Evolutionary conservation across 2,797 vertebrate species (phyloP), one percentile per base, ranked within the genome.

Genomic region (Heteromormyrus szaboi): DNA sequence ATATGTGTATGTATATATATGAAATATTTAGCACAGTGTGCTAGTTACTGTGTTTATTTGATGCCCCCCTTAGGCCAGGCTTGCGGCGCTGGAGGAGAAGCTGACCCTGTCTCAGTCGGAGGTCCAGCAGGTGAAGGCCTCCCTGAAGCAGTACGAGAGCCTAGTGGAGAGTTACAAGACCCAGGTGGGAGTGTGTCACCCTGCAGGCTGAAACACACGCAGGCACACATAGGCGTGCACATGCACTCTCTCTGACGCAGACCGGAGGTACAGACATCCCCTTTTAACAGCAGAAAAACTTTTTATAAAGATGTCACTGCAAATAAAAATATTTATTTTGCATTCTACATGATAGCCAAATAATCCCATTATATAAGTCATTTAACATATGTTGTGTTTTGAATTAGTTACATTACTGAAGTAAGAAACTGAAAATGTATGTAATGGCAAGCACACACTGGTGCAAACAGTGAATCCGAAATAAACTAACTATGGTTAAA

Each of bases 101-200:
- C 91, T 98, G 91, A 93, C 93, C 5, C 90, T 96, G 88, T 96
- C 97, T 0, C 96, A 97, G 46, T 89, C 93, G 2, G 98, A 99
- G 92, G 93, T 98, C 44, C 96, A 97, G 89, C 96, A 99, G 91
- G 95, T 99, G 88, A 97, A 95, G 93, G 94, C 90, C 2, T 97
- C 98, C 2, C 91, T 97, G 89, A 96, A 94, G 90, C 97, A 96
- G 90, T 98, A 98, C 0, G 97, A 99, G 92, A 95, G 89, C 4
- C 93, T 98, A 91, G 95, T 99, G 89, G 97, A 98, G 92, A 96
- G 93, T 91, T 98, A 97, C 88, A 98, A 97, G 89, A 93, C 94
- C 88, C 97, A 99, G 97, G 98, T 97, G 84, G 29, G 53, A 51
- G 51, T 9, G 29, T n/a, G 86, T 53, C 17, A 12, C 37, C 85